Base-by-base conservation (phyloP, 2,113 vertebrate genomes). In the Cariama cristata region DNA sequence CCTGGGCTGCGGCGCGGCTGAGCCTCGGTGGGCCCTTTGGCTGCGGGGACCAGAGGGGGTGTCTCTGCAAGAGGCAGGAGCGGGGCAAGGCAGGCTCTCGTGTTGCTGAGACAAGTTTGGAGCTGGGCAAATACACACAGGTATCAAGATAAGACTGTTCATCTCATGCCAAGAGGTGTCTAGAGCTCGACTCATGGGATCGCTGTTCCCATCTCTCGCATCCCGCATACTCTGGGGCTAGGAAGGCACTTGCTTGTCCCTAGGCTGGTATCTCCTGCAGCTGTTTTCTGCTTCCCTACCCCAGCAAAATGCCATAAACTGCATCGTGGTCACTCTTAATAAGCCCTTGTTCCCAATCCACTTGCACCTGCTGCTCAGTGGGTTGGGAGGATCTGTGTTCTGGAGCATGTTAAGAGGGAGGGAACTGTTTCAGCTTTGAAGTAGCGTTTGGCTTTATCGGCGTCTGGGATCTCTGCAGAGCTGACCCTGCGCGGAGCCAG, bases 81-180 rank as follows among this genome's bases (percentile, higher is more conserved):
- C 1, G 0, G 52, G 28, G 40, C 38, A 91, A 79, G 85, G 56
- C 95, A 95, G 67, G 66, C 69, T 90, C 44, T 88, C 5, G 9
- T 12, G 30, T n/a, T 93, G 85, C 92, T 93, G 94, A 82, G 77
- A 94, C 92, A 92, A 79, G 95, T 90, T 95, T 93, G 74, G 56
- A 93, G 71, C 88, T 19, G 58, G 94, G 85, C 81, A 94, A 90
- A 96, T 60, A 87, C 77, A 93, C 71, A 92, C 53, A 68, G 49
- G 33, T 44, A 92, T 82, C 62, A 52, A 97, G 95, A 97, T 97
- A 96, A 93, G 66, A 79, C 64, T 3, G 44, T 67, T 96, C 60
- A 75, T 93, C 64, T 87, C 19, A 0, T 77, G 94, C 92, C 94
- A 93, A 85, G 85, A 71, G 60, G 42, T 87, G 64, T 77, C 94